Percentiles rank a stretch among this genome's conserved stretches.
Evolutionary conservation across 1,140 invertebrate genomes (phyloP).

Genomic region (Heterodera carotae): DNA sequence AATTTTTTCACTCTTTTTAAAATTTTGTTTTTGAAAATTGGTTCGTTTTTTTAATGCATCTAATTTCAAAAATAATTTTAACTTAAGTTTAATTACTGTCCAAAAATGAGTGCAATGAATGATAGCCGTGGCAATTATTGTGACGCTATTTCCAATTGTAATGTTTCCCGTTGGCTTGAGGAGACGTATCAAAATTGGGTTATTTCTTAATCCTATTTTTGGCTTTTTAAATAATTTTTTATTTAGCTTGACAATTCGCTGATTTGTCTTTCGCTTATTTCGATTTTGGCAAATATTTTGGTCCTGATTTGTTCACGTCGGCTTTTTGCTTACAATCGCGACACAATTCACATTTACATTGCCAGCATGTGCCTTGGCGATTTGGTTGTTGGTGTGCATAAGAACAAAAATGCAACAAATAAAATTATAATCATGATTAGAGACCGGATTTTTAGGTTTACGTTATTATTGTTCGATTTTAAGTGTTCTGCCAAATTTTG

Average conservation of each 20-base stretch:
- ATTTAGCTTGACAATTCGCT: neutral
- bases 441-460: neutral
- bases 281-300: conserved; percentile 13
- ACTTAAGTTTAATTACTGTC: neutral
- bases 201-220: neutral
- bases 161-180: neutral
- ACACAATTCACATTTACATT: conserved; percentile 25
- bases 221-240: neutral
- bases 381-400: conserved; percentile 14
- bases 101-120: neutral
- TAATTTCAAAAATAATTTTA: neutral
- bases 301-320: conserved; percentile 4
- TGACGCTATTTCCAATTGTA: neutral
- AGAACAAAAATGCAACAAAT: too few relatives aligned
- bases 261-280: neutral
- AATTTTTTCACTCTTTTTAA: neutral
- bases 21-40: neutral
- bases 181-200: neutral
- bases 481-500: conserved; percentile 13
- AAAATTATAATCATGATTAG: too few relatives aligned
- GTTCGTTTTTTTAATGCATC: neutral
- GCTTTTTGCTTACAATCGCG: conserved; percentile 9
- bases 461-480: neutral
- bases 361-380: conserved; percentile 20
- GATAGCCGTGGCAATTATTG: neutral